Percentiles rank a stretch among this genome's conserved stretches.
These are phyloP conservation scores for Arion vulgaris DNA, from an alignment of 1,140 invertebrate genomes.

Conservation along the genomic window DNA sequence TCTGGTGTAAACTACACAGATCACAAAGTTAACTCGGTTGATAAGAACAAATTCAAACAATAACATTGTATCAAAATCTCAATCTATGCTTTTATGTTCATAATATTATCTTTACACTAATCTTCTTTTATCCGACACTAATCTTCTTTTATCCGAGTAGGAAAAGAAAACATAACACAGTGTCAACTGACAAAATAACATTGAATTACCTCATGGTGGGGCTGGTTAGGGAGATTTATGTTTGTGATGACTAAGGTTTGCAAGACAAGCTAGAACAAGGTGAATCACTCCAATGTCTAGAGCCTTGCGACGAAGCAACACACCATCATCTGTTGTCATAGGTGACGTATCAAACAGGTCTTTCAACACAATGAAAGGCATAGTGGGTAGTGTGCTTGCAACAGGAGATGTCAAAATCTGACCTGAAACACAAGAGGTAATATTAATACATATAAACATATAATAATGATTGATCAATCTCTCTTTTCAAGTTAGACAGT, in stretches of 20 bases:
- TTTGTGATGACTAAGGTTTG: conserved; percentile 89
- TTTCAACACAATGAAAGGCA: conserved; percentile 89
- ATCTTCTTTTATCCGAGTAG: no score
- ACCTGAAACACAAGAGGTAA: conserved; percentile 71
- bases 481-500: no score
- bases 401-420: conserved; percentile 85
- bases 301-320: conserved; percentile 83
- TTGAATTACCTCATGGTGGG: conserved; percentile 73
- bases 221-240: conserved; percentile 70
- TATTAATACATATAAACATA: not conserved
- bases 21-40: no score
- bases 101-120: no score
- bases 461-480: no score
- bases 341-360: conserved; percentile 85
- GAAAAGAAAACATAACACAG: not conserved
- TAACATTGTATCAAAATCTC: no score
- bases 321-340: conserved; percentile 85
- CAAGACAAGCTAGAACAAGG: conserved; percentile 87
- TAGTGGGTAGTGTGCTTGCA: conserved; percentile 83
- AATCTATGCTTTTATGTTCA: no score
- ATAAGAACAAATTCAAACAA: no score
- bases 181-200: not conserved
- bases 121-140: no score
- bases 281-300: conserved; percentile 88
- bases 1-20: no score